A percentile compares a stretch with the other conserved stretches of the same genome.
Conservation (phyloP, 2,113 vertebrate genomes). For the Neoarius graeffei region DNA sequence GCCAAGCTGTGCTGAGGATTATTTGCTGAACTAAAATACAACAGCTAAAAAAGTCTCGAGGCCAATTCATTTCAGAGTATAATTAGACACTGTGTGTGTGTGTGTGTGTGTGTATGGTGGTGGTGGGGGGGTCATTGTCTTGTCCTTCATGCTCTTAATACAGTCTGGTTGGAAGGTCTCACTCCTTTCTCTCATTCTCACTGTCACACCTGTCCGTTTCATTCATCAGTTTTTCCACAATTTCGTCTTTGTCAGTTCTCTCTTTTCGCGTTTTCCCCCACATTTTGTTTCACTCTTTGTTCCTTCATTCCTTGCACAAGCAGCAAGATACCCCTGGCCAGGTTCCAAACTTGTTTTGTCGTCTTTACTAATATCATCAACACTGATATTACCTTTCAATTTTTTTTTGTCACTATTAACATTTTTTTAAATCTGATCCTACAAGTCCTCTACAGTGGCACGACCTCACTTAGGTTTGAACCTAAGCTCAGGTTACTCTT, state of each 20-base stretch:
- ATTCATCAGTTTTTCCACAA: not conserved
- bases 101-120: constrained; percentile 20
- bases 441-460: not conserved
- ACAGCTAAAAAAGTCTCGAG: not conserved
- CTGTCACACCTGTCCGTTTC: not conserved
- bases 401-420: not conserved
- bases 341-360: not conserved
- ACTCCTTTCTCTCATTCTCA: not conserved
- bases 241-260: not conserved
- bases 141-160: constrained; percentile 18
- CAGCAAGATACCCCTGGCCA: not conserved
- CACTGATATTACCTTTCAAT: not conserved
- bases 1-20: not conserved
- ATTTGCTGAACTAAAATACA: not conserved
- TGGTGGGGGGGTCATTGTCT: too few relatives aligned
- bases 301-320: not conserved
- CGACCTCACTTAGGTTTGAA: too few relatives aligned
- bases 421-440: not conserved
- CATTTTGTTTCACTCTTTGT: not conserved
- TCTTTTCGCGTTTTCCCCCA: not conserved
- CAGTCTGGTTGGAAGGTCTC: not conserved
- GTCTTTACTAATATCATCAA: not conserved
- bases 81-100: not conserved
- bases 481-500: too few relatives aligned
- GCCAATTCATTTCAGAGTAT: not conserved